Percentiles rank a stretch among this genome's conserved stretches.
Evolutionary conservation across 53 echinoderm and acorn worm genomes (phyloP).

Genomic region (Luidia sarsii): DNA sequence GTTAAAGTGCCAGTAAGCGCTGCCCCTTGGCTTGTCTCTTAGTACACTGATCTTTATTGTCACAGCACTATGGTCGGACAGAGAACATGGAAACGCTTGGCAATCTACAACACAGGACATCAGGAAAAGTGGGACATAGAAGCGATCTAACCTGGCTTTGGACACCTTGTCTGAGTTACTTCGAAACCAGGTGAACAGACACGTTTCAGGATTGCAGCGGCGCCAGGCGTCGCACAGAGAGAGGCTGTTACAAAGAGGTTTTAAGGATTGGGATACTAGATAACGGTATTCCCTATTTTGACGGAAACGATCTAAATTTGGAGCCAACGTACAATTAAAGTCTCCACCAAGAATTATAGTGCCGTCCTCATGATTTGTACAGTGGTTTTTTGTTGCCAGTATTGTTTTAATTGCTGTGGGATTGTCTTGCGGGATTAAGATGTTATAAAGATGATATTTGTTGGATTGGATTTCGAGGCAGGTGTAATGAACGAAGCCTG

Average conservation of each 20-base stretch:
- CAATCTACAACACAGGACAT: not conserved
- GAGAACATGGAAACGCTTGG: not conserved
- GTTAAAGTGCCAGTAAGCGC: slow-evolving; percentile 16
- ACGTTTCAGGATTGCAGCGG: not conserved
- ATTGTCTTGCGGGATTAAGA: slow-evolving; percentile 12
- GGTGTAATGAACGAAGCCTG: not conserved
- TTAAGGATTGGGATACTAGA: not conserved
- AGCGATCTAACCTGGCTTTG: slow-evolving; percentile 7
- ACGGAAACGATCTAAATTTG: not conserved
- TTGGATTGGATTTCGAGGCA: not conserved
- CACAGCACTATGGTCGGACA: slow-evolving; percentile 30
- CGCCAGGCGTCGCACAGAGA: not conserved
- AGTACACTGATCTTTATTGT: not conserved
- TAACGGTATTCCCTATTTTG: not conserved
- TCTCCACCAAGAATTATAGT: not conserved
- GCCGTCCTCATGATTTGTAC: not conserved
- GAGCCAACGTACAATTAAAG: not conserved
- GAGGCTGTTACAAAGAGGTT: not conserved
- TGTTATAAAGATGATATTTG: slow-evolving; percentile 4
- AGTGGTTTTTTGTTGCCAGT: not conserved
- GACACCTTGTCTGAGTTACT: not conserved
- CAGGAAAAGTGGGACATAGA: not conserved
- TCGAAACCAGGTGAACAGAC: not conserved
- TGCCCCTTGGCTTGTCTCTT: not conserved
- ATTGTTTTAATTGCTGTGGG: not conserved